Percentiles rank a stretch among this genome's conserved stretches.
Conservation (phyloP, 2,888 invertebrate genomes). For the Trachelus stipa region DNA sequence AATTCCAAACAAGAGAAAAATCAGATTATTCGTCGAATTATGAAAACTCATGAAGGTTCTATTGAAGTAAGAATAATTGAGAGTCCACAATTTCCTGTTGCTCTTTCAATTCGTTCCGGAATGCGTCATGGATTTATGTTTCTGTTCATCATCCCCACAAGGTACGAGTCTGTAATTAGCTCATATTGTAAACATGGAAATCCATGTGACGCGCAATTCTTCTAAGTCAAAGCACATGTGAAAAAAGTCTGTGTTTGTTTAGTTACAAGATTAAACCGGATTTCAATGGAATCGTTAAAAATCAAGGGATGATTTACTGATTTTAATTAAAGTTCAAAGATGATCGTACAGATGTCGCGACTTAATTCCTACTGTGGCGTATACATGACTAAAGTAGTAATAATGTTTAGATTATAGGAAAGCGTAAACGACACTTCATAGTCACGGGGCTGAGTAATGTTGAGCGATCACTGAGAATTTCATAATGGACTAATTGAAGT, state of each 20-base stretch:
- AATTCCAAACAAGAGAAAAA: neutral
- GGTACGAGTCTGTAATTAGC: neutral
- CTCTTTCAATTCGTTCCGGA: neutral
- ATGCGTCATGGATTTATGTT: conserved; percentile 8
- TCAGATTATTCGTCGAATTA: neutral
- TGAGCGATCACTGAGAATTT: conserved; percentile 17
- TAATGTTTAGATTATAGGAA: neutral
- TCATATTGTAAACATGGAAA: conserved; percentile 5
- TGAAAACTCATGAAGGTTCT: neutral
- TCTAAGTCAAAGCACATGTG: conserved; percentile 11
- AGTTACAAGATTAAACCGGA: neutral
- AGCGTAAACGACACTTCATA: neutral
- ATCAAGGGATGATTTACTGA: neutral
- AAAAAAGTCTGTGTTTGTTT: neutral
- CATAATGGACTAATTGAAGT: conserved; percentile 45
- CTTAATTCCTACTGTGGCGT: neutral
- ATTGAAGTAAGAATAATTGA: neutral
- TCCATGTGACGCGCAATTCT: conserved; percentile 3
- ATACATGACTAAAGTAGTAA: neutral
- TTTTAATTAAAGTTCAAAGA: neutral
- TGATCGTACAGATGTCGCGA: neutral
- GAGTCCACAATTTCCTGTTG: neutral
- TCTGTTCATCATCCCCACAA: conserved; percentile 8
- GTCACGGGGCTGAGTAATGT: neutral
- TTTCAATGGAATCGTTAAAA: neutral